Evolutionary conservation across 2,113 vertebrate genomes (phyloP), one percentile per base, ranked within the genome.

Genomic region (Stegastes partitus): DNA sequence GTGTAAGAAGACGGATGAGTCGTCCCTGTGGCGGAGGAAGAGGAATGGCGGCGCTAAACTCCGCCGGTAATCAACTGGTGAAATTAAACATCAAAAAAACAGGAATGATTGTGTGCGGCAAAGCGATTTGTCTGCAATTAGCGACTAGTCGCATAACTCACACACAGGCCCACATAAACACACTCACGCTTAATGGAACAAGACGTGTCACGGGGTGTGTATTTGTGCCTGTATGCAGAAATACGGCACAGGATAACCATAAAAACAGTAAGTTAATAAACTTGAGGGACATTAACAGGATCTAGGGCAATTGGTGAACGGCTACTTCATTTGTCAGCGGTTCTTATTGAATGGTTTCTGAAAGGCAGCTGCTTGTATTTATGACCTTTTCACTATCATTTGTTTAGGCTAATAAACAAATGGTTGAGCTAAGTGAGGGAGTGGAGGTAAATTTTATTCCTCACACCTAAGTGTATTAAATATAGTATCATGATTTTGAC

Each of bases 111-210:
- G 94, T 94, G 94, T 94, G 94, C 89, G 92, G 93, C 93, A 94
- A 95, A 94, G 93, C 90, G 68, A 94, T 94, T 95, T 95, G 91
- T 94, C 94, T 94, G 92, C 93, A 95, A 95, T 95, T 95, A 95
- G 93, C 80, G 77, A 90, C 85, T 67, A 53, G 81, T 83, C 81
- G 77, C 90, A 94, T 95, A 90, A 93, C 85, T 94, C 91, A 94
- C 86, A 70, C 74, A 65, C 77, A 77, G 73, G 73, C 82, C 31
- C 82, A 79, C 87, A 90, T 82, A 93, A 86, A 92, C 90, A 91
- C 82, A 78, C 68, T 78, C 78, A 49, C 23, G 56, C 79, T 67
- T 90, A 90, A 87, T 89, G 75, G 82, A 83, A 89, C 81, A 88
- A 84, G 87, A 87, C 72, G 50, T 84, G 80, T 77, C 63, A 79